These are phyloP conservation scores for Dinothrombium tinctorium DNA, from an alignment of 1,140 invertebrate genomes.

Conservation along the genomic window DNA sequence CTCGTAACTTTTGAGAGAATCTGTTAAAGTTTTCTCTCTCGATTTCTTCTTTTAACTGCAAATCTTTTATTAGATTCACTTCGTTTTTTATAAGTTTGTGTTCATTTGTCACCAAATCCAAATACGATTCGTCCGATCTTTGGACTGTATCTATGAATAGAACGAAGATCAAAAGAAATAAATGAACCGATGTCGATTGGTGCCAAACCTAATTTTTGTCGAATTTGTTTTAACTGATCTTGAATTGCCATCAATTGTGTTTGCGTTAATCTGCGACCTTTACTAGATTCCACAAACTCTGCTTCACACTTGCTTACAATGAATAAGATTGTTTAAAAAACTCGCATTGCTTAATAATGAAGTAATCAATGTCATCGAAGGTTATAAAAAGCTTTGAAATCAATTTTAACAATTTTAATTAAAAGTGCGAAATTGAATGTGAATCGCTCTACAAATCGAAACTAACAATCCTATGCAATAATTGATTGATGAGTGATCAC, in stretches of 20 bases:
- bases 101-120: conserved; percentile 1
- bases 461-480: no score
- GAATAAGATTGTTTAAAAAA: not conserved
- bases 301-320: not conserved
- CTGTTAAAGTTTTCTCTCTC: not conserved
- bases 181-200: not conserved
- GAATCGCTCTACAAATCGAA: no score
- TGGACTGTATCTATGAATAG: not conserved
- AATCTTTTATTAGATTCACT: not conserved
- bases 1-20: conserved; percentile 1
- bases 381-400: no score
- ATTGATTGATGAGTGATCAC: not conserved
- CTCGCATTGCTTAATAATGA: not conserved
- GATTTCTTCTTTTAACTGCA: not conserved
- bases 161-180: not conserved
- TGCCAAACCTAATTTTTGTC: not conserved
- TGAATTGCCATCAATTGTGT: not conserved
- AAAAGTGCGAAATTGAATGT: no score
- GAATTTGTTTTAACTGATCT: conserved; percentile 1
- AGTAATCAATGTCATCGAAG: not conserved
- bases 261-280: not conserved
- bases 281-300: not conserved
- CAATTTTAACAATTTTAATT: no score
- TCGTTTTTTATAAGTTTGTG: conserved; percentile 3
- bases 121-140: conserved; percentile 2